Base-by-base conservation (phyloP, 2,797 vertebrate species). In the Platyrinchus mystaceus region DNA sequence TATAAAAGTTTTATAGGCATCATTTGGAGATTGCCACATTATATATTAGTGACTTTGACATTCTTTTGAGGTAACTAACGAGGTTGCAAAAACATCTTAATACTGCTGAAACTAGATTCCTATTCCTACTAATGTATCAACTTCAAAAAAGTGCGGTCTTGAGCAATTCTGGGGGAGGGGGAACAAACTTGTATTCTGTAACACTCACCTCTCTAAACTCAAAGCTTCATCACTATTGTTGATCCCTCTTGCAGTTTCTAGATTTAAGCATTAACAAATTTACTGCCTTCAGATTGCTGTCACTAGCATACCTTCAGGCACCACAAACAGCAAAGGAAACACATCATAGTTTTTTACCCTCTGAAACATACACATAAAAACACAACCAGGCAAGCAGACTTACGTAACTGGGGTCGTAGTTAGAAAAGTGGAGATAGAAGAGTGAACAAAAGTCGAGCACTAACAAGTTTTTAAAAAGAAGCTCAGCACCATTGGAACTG, bases 11-110 rank as follows among this genome's bases (percentile, higher is more conserved):
- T 88, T 73, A 73, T 30, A 69, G 55, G 17, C 37, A 76, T 67
- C 55, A 84, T 59, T 67, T 75, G 32, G 47, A 78, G 52, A 95
- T 69, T 8, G 7, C 43, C 81, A 85, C 60, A 73, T 69, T 67
- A 87, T 52, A 36, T 74, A 77, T 79, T 69, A 91, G 56, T 68
- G 69, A 69, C 41, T 86, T 46, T 20, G 59, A 84, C 63, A 34
- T 82, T 89, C 60, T 91, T 91, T 52, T 66, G 50, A 94, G 62
- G 58, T 62, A 94, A 92, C 34, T 87, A 88, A 94, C 1, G 8
- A 94, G 58, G 66, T 44, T 78, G 22, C 71, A 95, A 89, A 92
- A 96, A 90, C 28, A 73, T 76, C 84, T 84, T 76, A 82, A 90
- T 90, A 76, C 59, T 63, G 47, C 63, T 55, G 39, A 86, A 84